Evolutionary conservation across 2,888 invertebrate species (phyloP), one percentile per base, ranked within the genome.

Genomic region (Mactromeris polynyma): DNA sequence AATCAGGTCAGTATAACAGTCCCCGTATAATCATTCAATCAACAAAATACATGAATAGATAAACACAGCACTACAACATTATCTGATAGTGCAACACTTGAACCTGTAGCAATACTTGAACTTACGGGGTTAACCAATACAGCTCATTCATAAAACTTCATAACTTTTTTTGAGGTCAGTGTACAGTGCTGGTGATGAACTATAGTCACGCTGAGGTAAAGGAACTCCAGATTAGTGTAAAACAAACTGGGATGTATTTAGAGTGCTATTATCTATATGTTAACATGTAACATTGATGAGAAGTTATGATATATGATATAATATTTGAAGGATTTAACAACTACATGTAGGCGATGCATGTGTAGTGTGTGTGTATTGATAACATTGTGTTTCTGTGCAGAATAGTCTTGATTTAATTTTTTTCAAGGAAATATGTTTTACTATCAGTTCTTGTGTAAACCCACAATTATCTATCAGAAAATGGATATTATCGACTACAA

Each of bases 91-190:
- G 11, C 26, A n/a, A 26, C 26, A 64, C 58, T n/a, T 64, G 26
- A 64, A n/a, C n/a, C 58, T 64, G n/a, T 64, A n/a, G 26, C 26
- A 64, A 26, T 64, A n/a, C n/a, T n/a, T n/a, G n/a, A n/a, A n/a
- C n/a, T n/a, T n/a, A n/a, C n/a, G n/a, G n/a, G n/a, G 58, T 64
- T 64, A n/a, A 64, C 26, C 58, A 26, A 26, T 64, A 64, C 58
- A n/a, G 26, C 58, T 7, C 6, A 64, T 64, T 64, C 26, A 64
- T 26, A 64, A 64, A 64, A 64, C 26, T 64, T n/a, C 21, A 26
- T 26, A 64, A 26, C 26, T 64, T 64, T 64, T 58, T 64, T 64
- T 26, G 73, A 73, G 73, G 73, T 73, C 73, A 73, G 73, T 73
- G 73, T 33, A 33, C 73, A 26, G 36, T 73, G 33, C 58, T 26